A percentile compares a stretch with the other conserved stretches of the same genome.
Evolutionary conservation across 2,797 vertebrate species (phyloP).

Genomic region (Myotis myotis): DNA sequence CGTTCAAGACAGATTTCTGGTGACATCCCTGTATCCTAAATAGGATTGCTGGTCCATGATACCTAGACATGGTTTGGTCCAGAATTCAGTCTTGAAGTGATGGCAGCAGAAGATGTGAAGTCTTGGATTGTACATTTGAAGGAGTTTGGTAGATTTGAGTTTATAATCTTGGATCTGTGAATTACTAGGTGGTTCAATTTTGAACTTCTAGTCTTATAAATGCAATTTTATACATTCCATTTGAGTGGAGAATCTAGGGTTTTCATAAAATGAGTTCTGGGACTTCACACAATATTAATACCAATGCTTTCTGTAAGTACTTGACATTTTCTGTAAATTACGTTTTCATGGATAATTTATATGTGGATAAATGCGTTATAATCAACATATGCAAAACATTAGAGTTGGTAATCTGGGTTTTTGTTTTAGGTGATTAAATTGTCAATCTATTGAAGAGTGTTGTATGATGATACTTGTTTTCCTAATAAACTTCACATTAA

Average conservation of each 20-base stretch:
- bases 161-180: background rate
- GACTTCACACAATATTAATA: background rate
- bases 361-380: background rate
- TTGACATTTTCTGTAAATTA: background rate
- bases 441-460: background rate
- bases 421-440: constrained; percentile 52
- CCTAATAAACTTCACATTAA: background rate
- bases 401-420: background rate
- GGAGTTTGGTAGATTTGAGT: background rate
- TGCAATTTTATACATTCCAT: background rate
- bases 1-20: background rate
- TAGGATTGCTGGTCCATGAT: background rate
- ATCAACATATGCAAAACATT: background rate
- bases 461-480: constrained; percentile 4
- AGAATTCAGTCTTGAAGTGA: background rate
- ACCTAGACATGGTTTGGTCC: background rate
- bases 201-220: background rate
- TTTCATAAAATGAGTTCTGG: constrained; percentile 15
- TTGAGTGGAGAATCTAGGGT: background rate
- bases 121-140: background rate
- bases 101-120: background rate
- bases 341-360: background rate
- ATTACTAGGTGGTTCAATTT: background rate
- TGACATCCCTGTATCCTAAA: background rate
- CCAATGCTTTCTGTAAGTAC: background rate